These are phyloP conservation scores for Aplidium turbinatum DNA, from an alignment of 23 tunicate genomes.

Conservation along the genomic window DNA sequence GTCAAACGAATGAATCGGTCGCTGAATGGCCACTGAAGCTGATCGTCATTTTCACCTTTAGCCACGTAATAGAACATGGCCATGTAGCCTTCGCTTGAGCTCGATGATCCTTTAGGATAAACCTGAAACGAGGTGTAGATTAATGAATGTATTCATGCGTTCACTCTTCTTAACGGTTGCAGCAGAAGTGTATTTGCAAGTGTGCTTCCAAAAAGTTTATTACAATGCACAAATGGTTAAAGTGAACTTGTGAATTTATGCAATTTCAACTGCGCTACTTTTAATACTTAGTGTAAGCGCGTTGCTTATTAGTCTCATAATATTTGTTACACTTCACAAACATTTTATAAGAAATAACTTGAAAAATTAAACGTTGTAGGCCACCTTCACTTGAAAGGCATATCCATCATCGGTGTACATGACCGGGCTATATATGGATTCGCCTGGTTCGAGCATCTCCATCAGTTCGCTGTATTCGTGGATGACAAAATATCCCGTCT, in stretches of 20 bases:
- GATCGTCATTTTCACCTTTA: constrained; percentile 62
- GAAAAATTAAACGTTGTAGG: too few relatives aligned
- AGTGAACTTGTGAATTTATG: too few relatives aligned
- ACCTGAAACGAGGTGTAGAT: too few relatives aligned
- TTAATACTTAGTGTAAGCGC: too few relatives aligned
- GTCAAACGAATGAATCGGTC: constrained; percentile 56
- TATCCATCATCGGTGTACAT: constrained; percentile 77
- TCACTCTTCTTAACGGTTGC: too few relatives aligned
- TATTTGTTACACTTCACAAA: background rate
- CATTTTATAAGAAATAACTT: background rate
- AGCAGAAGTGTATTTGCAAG: too few relatives aligned
- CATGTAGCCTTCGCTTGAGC: constrained; percentile 48
- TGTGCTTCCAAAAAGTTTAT: too few relatives aligned
- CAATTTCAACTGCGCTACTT: too few relatives aligned
- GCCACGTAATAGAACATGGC: constrained; percentile 48
- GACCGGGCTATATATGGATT: constrained; percentile 27
- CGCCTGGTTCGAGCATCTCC: constrained; percentile 27
- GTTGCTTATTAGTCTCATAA: too few relatives aligned
- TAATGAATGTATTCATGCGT: too few relatives aligned
- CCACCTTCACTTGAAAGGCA: constrained; percentile 61
- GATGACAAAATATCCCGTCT: constrained; percentile 48
- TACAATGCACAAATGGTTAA: too few relatives aligned
- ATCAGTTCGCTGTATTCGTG: constrained; percentile 35
- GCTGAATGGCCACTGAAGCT: constrained; percentile 63
- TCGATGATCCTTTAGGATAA: constrained; percentile 47